These are phyloP conservation scores for Hedya salicella DNA, from an alignment of 2,888 invertebrate species.

Conservation along the genomic window DNA sequence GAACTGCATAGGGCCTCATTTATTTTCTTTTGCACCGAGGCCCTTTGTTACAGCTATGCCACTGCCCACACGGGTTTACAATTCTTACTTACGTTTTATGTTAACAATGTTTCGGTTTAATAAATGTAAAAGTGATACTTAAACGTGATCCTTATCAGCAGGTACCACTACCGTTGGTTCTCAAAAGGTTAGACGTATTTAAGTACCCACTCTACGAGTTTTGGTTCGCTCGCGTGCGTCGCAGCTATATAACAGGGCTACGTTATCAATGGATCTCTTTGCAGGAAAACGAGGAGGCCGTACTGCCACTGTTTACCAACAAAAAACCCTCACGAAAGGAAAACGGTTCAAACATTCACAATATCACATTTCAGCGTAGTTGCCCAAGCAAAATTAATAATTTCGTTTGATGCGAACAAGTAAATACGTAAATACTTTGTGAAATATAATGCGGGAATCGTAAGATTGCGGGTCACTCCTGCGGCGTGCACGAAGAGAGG, in stretches of 20 bases:
- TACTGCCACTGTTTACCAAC: slow-evolving; percentile 64
- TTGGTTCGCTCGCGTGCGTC: slow-evolving; percentile 59
- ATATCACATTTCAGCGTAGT: slow-evolving; percentile 18
- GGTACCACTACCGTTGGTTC: slow-evolving; percentile 27
- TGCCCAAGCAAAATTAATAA: slow-evolving; percentile 10
- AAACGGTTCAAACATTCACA: slow-evolving; percentile 17
- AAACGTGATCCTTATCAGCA: not conserved
- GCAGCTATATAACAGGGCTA: slow-evolving; percentile 61
- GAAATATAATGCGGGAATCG: not conserved
- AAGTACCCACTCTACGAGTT: slow-evolving; percentile 34
- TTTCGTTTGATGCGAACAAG: not conserved
- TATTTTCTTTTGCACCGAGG: too few species aligned
- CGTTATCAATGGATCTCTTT: slow-evolving; percentile 69
- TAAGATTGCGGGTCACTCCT: too few species aligned
- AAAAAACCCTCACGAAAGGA: slow-evolving; percentile 47
- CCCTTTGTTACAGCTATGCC: too few species aligned
- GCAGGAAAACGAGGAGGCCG: slow-evolving; percentile 58
- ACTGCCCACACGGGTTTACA: too few species aligned
- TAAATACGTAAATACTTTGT: not conserved
- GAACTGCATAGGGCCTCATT: too few species aligned
- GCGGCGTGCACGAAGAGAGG: too few species aligned
- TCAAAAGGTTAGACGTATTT: slow-evolving; percentile 29
- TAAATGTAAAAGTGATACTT: too few species aligned
- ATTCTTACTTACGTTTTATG: too few species aligned
- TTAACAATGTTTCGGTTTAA: too few species aligned